phyloP scores from a whole-genome alignment of 2,113 vertebrate species.

The Apteryx mantelli region DNA sequence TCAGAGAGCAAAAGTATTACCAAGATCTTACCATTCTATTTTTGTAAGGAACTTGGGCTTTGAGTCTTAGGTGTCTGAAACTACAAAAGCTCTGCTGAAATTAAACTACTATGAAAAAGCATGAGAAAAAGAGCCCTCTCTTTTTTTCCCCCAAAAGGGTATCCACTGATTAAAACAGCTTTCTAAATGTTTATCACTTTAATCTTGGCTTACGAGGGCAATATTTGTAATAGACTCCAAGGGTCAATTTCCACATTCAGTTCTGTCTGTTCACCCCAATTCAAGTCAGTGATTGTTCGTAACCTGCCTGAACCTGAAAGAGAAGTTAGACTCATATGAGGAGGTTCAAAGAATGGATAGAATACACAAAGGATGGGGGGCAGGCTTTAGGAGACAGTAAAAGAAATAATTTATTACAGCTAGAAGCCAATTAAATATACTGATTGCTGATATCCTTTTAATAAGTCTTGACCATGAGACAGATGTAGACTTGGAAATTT shows the following conservation, averaged over 20 bases:
- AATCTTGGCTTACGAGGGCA: background rate
- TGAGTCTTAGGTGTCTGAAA: background rate
- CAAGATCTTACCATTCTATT: background rate
- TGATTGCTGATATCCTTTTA: background rate
- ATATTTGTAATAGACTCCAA: background rate
- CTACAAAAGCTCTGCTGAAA: background rate
- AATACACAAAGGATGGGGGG: background rate
- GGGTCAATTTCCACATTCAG: background rate
- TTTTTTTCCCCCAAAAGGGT: fast-evolving
- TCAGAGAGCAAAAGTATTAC: background rate
- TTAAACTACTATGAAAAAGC: background rate
- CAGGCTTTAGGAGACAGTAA: background rate
- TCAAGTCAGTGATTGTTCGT: background rate
- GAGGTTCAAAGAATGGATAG: background rate
- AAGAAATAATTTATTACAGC: background rate
- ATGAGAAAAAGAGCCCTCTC: fast-evolving
- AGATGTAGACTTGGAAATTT: background rate
- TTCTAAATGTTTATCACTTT: background rate
- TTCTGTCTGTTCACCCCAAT: background rate
- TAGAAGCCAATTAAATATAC: background rate
- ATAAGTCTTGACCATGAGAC: background rate
- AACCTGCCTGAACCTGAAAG: background rate
- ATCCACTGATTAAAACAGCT: background rate
- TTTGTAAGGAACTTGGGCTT: background rate
- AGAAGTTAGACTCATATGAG: background rate